Percentiles rank a stretch among this genome's conserved stretches.
These are phyloP conservation scores for Cosmopolites sordidus DNA, from an alignment of 2,888 invertebrate species.

Conservation along the genomic window DNA sequence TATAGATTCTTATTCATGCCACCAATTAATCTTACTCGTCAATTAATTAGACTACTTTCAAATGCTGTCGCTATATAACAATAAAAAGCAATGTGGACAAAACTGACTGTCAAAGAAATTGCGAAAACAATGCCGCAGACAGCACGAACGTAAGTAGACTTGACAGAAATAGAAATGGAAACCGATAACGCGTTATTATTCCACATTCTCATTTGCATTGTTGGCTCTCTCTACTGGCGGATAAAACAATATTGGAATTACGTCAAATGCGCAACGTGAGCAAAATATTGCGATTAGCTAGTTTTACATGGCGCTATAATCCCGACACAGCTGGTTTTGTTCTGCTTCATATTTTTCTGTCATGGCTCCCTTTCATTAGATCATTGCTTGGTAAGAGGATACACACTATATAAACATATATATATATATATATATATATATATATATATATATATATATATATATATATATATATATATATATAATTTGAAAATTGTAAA, in stretches of 20 bases:
- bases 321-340: neutral
- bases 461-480: no score
- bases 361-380: no score
- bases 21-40: no score
- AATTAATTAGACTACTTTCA: no score
- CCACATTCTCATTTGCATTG: slow-evolving; percentile 16
- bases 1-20: no score
- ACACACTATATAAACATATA: no score
- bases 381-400: no score
- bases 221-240: slow-evolving; percentile 3
- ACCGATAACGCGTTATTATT: slow-evolving; percentile 15
- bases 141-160: slow-evolving; percentile 10
- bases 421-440: no score
- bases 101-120: slow-evolving; percentile 5
- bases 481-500: no score
- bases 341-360: neutral
- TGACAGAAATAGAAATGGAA: slow-evolving; percentile 12
- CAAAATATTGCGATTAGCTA: slow-evolving; percentile 9
- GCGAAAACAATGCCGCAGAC: slow-evolving; percentile 5
- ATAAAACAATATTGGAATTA: slow-evolving; percentile 13
- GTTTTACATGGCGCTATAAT: neutral
- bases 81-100: no score
- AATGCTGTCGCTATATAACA: no score
- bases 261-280: slow-evolving; percentile 9
- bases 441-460: no score